A percentile compares a stretch with the other conserved stretches of the same genome.
phyloP scores from a whole-genome alignment of 1,140 invertebrate species.

The Ceratosolen fusciceps region DNA sequence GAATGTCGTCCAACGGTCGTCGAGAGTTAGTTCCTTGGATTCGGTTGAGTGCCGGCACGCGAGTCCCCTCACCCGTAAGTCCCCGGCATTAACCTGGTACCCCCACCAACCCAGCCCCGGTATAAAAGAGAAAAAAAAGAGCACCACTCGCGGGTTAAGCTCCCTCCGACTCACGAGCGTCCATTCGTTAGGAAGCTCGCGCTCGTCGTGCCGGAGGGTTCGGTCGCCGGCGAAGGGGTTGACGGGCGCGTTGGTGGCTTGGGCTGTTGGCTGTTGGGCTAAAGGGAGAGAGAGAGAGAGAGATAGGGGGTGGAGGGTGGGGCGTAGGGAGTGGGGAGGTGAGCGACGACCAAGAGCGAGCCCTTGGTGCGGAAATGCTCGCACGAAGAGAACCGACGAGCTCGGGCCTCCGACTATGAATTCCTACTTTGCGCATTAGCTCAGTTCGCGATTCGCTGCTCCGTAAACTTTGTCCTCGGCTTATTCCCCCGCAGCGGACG shows the following conservation, averaged over 20 bases:
- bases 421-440: background rate
- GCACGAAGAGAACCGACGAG: background rate
- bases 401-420: background rate
- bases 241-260: too few species aligned
- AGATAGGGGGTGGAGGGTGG: too few species aligned
- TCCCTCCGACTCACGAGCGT: background rate
- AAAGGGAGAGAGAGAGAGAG: background rate
- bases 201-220: too few species aligned
- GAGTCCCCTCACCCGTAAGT: background rate
- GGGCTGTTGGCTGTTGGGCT: too few species aligned
- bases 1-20: conserved; percentile 3
- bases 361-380: background rate
- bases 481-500: too few species aligned
- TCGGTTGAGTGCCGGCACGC: background rate
- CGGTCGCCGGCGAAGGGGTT: too few species aligned
- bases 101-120: too few species aligned
- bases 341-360: too few species aligned
- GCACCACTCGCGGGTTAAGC: background rate
- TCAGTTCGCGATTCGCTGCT: too few species aligned
- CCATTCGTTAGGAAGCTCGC: too few species aligned
- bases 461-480: too few species aligned
- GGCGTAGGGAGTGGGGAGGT: background rate
- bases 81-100: background rate
- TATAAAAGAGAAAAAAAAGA: background rate
- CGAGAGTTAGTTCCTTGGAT: conserved; percentile 16